These are phyloP conservation scores for Pyrocephalus nanus DNA, from an alignment of 2,797 vertebrate genomes.

Conservation along the genomic window DNA sequence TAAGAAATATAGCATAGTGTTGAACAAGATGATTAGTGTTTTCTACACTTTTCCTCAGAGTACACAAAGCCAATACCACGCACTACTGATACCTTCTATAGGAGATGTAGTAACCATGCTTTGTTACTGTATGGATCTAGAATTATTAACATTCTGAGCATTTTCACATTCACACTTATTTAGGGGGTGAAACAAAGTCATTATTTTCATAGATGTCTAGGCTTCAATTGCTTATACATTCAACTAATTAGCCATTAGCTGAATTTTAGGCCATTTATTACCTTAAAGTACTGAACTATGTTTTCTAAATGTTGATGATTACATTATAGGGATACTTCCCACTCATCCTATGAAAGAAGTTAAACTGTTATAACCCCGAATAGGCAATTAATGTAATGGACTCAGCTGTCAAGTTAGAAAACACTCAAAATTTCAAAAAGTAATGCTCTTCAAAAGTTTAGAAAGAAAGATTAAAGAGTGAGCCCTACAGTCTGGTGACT, in stretches of 20 bases:
- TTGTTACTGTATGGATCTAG: background rate
- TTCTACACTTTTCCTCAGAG: background rate
- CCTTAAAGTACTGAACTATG: background rate
- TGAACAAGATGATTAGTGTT: background rate
- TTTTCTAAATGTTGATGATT: background rate
- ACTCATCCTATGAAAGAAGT: background rate
- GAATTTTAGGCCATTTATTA: background rate
- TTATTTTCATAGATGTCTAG: background rate
- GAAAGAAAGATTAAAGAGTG: background rate
- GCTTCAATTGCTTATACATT: background rate
- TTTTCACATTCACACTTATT: background rate
- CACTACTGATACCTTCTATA: background rate
- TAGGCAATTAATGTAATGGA: background rate
- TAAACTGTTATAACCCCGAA: background rate
- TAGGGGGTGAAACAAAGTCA: background rate
- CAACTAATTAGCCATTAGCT: background rate
- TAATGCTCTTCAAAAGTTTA: background rate
- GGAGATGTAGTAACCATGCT: background rate
- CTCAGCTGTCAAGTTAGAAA: background rate
- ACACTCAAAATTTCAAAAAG: background rate
- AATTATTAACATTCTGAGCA: background rate
- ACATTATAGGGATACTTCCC: background rate
- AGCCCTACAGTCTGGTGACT: background rate
- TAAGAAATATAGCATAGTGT: background rate
- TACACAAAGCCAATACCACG: background rate